A percentile compares a stretch with the other conserved stretches of the same genome.
These are phyloP conservation scores for Gymnogyps californianus DNA, from an alignment of 2,113 vertebrate species.

Conservation along the genomic window DNA sequence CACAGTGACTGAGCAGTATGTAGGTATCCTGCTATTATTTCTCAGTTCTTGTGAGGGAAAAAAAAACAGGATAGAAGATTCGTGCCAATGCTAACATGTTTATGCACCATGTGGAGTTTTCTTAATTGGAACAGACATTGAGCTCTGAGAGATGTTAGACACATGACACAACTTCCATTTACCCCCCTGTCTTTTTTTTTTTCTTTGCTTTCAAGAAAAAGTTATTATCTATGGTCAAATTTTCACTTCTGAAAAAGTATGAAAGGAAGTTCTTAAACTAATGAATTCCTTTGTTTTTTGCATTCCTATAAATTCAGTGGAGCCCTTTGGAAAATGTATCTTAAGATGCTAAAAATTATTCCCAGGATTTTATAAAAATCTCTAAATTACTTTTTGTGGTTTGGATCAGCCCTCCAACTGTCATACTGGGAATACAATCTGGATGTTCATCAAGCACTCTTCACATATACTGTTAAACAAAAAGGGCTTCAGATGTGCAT, in stretches of 20 bases:
- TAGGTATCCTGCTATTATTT: background rate
- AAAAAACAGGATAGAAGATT: background rate
- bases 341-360: constrained; percentile 13
- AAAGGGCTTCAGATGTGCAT: constrained; percentile 28
- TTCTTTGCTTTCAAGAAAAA: background rate
- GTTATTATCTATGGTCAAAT: background rate
- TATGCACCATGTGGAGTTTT: constrained; percentile 2
- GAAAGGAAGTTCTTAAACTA: background rate
- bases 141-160: background rate
- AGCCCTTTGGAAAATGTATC: background rate
- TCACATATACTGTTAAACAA: background rate
- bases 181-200: background rate
- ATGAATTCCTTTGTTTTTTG: background rate
- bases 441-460: constrained; percentile 30
- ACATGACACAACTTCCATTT: background rate
- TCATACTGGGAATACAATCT: constrained; percentile 34
- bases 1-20: background rate
- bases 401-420: constrained; percentile 2
- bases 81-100: constrained; percentile 6
- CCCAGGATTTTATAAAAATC: constrained; percentile 38
- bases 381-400: constrained; percentile 47
- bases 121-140: constrained; percentile 19
- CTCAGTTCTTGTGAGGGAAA: background rate
- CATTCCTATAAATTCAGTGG: background rate
- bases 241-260: background rate